Evolutionary conservation across 2,113 vertebrate species (phyloP).

Genomic region (Jacana jacana): DNA sequence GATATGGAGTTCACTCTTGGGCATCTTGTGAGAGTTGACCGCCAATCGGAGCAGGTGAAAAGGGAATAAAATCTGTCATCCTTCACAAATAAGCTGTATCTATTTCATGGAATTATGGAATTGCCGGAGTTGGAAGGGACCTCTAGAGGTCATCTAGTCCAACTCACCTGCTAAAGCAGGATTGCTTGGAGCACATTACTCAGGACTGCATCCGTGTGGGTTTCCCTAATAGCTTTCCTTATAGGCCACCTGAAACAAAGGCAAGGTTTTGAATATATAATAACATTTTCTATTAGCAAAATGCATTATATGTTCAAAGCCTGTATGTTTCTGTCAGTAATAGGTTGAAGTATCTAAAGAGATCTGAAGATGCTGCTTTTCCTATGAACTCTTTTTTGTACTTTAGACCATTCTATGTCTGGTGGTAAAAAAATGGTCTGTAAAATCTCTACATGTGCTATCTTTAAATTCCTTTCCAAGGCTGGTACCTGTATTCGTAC

Average conservation of each 20-base stretch:
- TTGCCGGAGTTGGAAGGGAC: too few relatives aligned
- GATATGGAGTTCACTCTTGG: neutral
- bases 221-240: neutral
- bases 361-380: neutral
- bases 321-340: neutral
- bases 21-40: accelerated
- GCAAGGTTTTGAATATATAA: neutral
- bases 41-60: neutral
- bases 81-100: neutral
- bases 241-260: neutral
- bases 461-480: neutral
- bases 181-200: too few relatives aligned
- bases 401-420: neutral
- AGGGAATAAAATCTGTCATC: neutral
- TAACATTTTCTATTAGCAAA: neutral
- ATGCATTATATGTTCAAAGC: neutral
- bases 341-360: neutral
- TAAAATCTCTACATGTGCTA: neutral
- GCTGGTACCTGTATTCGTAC: neutral
- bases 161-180: too few relatives aligned
- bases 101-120: neutral
- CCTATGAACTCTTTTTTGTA: neutral
- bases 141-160: too few relatives aligned
- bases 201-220: too few relatives aligned
- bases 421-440: neutral